Conservation (phyloP, 2,797 vertebrate genomes). For the Molossus alvarezi region DNA sequence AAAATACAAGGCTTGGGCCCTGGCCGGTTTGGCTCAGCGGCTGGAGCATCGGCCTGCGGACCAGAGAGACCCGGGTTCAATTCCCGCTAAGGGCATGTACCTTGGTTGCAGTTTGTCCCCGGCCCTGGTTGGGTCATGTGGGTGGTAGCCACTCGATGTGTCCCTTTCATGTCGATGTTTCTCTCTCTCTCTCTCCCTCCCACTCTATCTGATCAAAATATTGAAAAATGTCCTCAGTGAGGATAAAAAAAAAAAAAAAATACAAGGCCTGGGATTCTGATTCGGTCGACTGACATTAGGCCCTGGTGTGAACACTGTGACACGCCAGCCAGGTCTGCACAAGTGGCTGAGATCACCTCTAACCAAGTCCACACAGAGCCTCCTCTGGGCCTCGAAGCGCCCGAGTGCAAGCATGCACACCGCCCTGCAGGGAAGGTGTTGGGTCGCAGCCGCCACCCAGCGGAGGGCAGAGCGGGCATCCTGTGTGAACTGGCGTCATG, state of each 20-base stretch:
- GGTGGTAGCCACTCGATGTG: too few relatives aligned
- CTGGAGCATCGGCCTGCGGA: accelerated
- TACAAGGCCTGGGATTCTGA: background rate
- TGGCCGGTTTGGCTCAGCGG: too few relatives aligned
- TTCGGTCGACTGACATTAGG: background rate
- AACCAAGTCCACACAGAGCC: background rate
- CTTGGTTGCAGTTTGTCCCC: too few relatives aligned
- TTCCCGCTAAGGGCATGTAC: too few relatives aligned
- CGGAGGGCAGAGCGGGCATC: background rate
- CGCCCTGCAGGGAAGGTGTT: background rate
- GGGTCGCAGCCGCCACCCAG: background rate
- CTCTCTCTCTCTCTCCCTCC: too few relatives aligned
- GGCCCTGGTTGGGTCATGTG: too few relatives aligned
- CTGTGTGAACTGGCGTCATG: background rate
- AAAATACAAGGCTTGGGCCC: background rate
- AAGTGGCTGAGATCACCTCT: background rate
- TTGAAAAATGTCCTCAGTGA: too few relatives aligned
- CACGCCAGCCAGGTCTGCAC: background rate
- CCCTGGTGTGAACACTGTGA: background rate
- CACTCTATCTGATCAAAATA: too few relatives aligned
- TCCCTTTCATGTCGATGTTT: too few relatives aligned
- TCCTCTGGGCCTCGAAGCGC: background rate
- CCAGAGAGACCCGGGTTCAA: too few relatives aligned
- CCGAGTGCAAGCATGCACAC: too few relatives aligned
- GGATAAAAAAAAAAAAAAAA: too few relatives aligned